These are phyloP conservation scores for Cataglyphis livida DNA, from an alignment of 2,888 invertebrate genomes.

Conservation along the genomic window DNA sequence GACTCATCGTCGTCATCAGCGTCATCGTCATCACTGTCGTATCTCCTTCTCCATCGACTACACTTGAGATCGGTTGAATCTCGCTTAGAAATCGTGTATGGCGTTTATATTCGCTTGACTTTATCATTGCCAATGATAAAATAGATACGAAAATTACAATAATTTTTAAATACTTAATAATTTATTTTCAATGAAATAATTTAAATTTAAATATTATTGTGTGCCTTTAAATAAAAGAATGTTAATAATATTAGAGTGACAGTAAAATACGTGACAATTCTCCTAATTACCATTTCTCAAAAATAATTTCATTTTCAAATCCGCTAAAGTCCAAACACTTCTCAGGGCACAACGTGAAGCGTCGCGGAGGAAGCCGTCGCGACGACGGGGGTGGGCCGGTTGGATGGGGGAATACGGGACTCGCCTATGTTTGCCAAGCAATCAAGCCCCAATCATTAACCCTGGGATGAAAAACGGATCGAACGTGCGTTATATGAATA, in stretches of 20 bases:
- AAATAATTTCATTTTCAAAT: constrained; percentile 14
- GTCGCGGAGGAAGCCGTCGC: constrained; percentile 63
- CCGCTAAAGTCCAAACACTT: constrained; percentile 39
- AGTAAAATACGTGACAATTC: background rate
- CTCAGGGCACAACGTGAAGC: constrained; percentile 35
- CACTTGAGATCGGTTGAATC: constrained; percentile 30
- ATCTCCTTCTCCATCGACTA: constrained; percentile 54
- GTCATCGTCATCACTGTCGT: constrained; percentile 64
- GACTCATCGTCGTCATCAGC: constrained; percentile 77
- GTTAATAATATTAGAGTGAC: background rate
- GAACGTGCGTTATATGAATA: constrained; percentile 74
- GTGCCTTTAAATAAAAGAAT: too few relatives aligned
- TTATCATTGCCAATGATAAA: background rate
- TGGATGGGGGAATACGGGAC: constrained; percentile 75
- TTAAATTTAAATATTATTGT: background rate
- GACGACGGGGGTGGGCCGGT: constrained; percentile 62
- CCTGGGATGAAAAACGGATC: constrained; percentile 76
- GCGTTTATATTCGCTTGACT: constrained; percentile 19
- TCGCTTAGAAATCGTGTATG: constrained; percentile 40
- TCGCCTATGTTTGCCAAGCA: constrained; percentile 85
- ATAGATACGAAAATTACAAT: background rate
- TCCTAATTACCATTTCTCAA: constrained; percentile 10
- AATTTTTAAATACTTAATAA: background rate
- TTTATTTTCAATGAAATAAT: background rate
- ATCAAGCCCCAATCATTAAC: constrained; percentile 85